Evolutionary conservation across 2,113 vertebrate species (phyloP).

Genomic region (Grantiella picta): DNA sequence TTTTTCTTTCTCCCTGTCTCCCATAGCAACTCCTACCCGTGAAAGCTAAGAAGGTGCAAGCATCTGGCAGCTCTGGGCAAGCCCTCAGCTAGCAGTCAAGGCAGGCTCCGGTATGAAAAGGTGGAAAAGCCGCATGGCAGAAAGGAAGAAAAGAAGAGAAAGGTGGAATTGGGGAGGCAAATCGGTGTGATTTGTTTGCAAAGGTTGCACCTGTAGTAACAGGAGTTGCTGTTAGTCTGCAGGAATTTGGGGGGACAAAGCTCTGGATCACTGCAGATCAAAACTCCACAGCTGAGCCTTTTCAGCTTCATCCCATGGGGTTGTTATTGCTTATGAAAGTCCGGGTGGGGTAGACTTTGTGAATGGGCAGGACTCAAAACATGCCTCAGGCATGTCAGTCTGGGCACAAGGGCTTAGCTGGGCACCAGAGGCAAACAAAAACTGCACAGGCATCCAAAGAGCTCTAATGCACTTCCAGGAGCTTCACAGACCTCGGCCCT

Average conservation of each 20-base stretch:
- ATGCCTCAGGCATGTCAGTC: background rate
- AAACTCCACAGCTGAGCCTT: background rate
- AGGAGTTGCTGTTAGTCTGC: background rate
- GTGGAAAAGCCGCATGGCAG: background rate
- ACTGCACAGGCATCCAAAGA: background rate
- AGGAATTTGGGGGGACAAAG: background rate
- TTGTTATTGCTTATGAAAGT: background rate
- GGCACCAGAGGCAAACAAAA: background rate
- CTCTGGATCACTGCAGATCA: background rate
- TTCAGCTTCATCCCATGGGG: background rate
- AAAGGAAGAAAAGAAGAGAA: background rate
- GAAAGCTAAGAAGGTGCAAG: constrained; percentile 51
- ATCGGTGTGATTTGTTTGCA: background rate
- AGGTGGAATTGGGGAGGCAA: background rate
- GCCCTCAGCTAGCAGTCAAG: background rate
- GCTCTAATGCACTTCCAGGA: background rate
- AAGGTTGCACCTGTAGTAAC: background rate
- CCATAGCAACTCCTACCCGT: constrained; percentile 65
- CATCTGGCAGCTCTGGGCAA: constrained; percentile 12
- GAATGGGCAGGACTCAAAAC: background rate
- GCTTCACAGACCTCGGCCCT: background rate
- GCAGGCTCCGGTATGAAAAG: background rate
- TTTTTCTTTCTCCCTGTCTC: constrained; percentile 52
- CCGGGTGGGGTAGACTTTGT: background rate
- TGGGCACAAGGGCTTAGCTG: background rate